phyloP scores from a whole-genome alignment of 2,888 invertebrate species.

The Lucinisca nassula region DNA sequence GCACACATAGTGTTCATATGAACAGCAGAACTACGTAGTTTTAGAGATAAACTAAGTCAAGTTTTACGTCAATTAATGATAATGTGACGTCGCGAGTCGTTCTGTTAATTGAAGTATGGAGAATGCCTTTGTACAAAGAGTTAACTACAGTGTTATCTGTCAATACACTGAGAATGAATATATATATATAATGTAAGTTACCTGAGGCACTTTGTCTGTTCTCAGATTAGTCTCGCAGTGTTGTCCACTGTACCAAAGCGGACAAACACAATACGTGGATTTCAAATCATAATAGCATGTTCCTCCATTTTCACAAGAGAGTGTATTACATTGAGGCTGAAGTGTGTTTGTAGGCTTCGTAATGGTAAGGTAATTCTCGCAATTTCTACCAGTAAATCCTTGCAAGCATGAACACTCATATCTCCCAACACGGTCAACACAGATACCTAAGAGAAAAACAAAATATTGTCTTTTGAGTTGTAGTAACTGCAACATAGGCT shows the following conservation, averaged over 20 bases:
- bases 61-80: no score
- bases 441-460: not conserved
- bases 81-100: no score
- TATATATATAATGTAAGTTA: no score
- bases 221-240: constrained; percentile 28
- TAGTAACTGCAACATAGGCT: no score
- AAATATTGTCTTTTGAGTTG: no score
- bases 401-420: not conserved
- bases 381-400: not conserved
- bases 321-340: not conserved
- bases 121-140: no score
- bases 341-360: not conserved
- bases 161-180: no score
- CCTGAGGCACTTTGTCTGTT: not conserved
- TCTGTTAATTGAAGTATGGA: no score
- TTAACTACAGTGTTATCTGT: no score
- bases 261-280: constrained; percentile 52
- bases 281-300: constrained; percentile 47
- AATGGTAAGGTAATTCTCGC: not conserved
- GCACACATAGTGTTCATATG: no score
- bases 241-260: constrained; percentile 38
- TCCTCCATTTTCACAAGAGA: not conserved
- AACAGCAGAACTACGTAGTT: no score
- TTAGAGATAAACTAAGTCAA: no score
- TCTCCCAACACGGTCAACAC: not conserved